Evolutionary conservation across 1,140 invertebrate genomes (phyloP), one percentile per base, ranked within the genome.

Genomic region (Elysia chlorotica): DNA sequence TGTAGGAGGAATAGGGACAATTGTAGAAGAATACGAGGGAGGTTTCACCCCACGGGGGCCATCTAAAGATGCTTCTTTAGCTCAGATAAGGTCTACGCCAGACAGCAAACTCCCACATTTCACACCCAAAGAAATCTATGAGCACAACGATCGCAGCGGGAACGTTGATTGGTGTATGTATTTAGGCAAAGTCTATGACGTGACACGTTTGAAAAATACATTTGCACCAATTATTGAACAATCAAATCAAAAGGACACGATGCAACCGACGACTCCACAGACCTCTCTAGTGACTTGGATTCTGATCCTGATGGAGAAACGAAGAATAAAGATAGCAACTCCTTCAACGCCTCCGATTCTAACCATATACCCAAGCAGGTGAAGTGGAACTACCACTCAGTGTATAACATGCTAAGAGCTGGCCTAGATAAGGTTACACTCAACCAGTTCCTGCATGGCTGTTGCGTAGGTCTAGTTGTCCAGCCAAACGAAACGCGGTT

Each of bases 171-270:
- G 41, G 66, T n/a, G 66, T 19, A 56, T 68, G n/a, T 56, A 68
- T 35, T 31, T 54, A 68, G 48, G 66, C 23, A 68, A 17, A 33
- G 30, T 68, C 5, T 68, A 68, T 48, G 48, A 68, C 17, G 36
- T 30, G 25, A 28, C 1, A 23, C 30, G 10, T 2, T 6, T 65
- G 25, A 65, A 28, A 28, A 37, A 65, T n/a, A 41, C 21, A 17
- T 65, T 65, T 1, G 14, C n/a, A 6, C 36, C 35, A 2, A 14
- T 65, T 48, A 48, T 48, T 14, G 10, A 48, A 14, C n/a, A 14
- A n/a, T 48, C 41, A 48, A 48, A n/a, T n/a, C 10, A 48, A n/a
- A 48, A 48, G 41, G n/a, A 48, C 10, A 48, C 41, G 41, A 48
- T 10, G 41, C 10, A n/a, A 48, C 10, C 41, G 41, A 48, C 41